These are phyloP conservation scores for Zoanthus gigantus DNA, from an alignment of 92 coral and sea anemone species.

Conservation along the genomic window DNA sequence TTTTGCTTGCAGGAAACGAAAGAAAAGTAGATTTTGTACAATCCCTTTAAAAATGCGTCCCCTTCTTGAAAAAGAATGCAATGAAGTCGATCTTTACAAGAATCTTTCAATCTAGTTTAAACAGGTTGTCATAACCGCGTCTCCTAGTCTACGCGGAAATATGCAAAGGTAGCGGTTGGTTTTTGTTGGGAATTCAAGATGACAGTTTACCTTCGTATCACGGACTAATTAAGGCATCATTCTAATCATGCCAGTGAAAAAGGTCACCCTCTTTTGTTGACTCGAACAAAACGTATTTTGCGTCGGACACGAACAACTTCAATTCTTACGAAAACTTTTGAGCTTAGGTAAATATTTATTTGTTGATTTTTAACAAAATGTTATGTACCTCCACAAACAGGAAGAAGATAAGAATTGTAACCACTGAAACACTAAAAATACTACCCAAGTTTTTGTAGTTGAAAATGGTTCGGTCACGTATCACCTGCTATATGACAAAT, in stretches of 20 bases:
- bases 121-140: constrained; percentile 91
- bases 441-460: constrained; percentile 68
- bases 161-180: constrained; percentile 66
- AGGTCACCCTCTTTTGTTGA: constrained; percentile 62
- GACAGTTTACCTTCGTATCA: constrained; percentile 74
- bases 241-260: constrained; percentile 70
- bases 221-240: constrained; percentile 76
- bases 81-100: constrained; percentile 29
- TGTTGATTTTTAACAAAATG: constrained; percentile 61
- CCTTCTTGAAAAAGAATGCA: constrained; percentile 27
- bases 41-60: background rate
- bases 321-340: constrained; percentile 25
- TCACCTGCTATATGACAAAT: constrained; percentile 81
- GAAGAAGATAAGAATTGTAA: constrained; percentile 60
- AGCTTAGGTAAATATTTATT: constrained; percentile 58
- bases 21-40: constrained; percentile 10
- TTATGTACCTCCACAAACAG: constrained; percentile 75
- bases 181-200: constrained; percentile 40
- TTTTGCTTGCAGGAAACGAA: constrained; percentile 59
- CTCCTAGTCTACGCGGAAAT: constrained; percentile 74
- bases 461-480: constrained; percentile 81
- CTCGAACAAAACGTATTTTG: constrained; percentile 12
- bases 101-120: constrained; percentile 83
- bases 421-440: constrained; percentile 60
- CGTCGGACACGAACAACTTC: constrained; percentile 27